Conservation (phyloP, 37 sponge, comb jelly and placozoan genomes). For the Ianthella basta region DNA sequence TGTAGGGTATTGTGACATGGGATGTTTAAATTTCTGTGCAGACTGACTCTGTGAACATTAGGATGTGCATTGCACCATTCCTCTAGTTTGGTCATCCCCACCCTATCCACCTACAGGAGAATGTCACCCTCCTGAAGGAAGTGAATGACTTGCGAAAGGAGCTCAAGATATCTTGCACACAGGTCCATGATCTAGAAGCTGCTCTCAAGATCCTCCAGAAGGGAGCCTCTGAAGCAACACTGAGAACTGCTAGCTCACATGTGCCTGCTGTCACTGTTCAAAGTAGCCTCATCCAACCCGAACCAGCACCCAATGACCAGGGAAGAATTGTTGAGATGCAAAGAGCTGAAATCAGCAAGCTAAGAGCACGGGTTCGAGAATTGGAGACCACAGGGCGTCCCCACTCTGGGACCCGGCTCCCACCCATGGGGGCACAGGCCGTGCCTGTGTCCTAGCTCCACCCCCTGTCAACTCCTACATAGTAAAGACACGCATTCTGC, state of each 20-base stretch:
- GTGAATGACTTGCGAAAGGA: constrained; percentile 94
- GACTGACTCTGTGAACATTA: too few species aligned
- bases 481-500: not conserved
- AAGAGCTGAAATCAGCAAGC: constrained; percentile 83
- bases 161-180: constrained; percentile 81
- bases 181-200: constrained; percentile 83
- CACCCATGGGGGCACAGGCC: constrained; percentile 56
- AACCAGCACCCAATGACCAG: constrained; percentile 59
- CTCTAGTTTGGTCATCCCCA: not conserved
- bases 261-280: not conserved
- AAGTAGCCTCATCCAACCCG: constrained; percentile 58
- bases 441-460: constrained; percentile 26
- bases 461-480: not conserved
- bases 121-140: constrained; percentile 93
- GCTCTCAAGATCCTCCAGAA: constrained; percentile 80
- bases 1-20: too few species aligned
- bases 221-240: constrained; percentile 66
- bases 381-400: constrained; percentile 41
- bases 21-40: not conserved
- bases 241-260: constrained; percentile 28
- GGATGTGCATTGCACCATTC: too few species aligned
- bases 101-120: constrained; percentile 67
- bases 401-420: constrained; percentile 37
- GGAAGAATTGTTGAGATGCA: constrained; percentile 90
- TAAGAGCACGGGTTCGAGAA: constrained; percentile 73